A percentile compares a stretch with the other conserved stretches of the same genome.
Conservation (phyloP, 2,888 invertebrate species). For the Chalcis sispes region DNA sequence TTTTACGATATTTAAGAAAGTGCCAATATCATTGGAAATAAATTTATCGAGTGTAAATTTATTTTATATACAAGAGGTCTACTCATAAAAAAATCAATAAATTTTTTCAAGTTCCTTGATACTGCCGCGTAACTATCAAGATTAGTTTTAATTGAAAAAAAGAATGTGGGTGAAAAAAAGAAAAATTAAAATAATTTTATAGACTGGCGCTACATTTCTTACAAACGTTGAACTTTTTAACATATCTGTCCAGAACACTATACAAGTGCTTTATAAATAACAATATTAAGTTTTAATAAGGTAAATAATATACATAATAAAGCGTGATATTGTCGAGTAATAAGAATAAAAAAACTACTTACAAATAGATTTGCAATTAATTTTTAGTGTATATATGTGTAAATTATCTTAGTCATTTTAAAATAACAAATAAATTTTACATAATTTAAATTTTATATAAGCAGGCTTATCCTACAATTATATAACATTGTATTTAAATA, state of each 20-base stretch:
- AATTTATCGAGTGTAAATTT: too few species aligned
- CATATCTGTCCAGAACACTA: constrained; percentile 47
- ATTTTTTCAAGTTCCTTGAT: constrained; percentile 39
- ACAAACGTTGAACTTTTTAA: constrained; percentile 49
- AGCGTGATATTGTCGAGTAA: constrained; percentile 24
- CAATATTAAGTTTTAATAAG: constrained; percentile 45
- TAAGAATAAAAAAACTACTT: constrained; percentile 36
- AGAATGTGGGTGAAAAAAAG: constrained; percentile 30
- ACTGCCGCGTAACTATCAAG: constrained; percentile 30
- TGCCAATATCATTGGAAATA: too few species aligned
- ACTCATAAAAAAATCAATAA: not conserved
- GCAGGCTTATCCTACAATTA: constrained; percentile 45
- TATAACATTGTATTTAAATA: constrained; percentile 40
- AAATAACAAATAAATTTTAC: constrained; percentile 41
- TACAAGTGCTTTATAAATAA: constrained; percentile 46
- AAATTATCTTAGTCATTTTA: constrained; percentile 15
- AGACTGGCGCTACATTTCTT: constrained; percentile 50
- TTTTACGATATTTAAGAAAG: constrained; percentile 86
- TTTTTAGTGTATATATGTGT: constrained; percentile 15
- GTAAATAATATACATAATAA: constrained; percentile 47
- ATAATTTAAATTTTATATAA: constrained; percentile 30
- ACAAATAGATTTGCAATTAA: constrained; percentile 25
- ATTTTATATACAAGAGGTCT: too few species aligned
- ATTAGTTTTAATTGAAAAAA: constrained; percentile 41
- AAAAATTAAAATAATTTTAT: constrained; percentile 22